These are phyloP conservation scores for Exephanes ischioxanthus DNA, from an alignment of 2,888 invertebrate genomes.

Conservation along the genomic window DNA sequence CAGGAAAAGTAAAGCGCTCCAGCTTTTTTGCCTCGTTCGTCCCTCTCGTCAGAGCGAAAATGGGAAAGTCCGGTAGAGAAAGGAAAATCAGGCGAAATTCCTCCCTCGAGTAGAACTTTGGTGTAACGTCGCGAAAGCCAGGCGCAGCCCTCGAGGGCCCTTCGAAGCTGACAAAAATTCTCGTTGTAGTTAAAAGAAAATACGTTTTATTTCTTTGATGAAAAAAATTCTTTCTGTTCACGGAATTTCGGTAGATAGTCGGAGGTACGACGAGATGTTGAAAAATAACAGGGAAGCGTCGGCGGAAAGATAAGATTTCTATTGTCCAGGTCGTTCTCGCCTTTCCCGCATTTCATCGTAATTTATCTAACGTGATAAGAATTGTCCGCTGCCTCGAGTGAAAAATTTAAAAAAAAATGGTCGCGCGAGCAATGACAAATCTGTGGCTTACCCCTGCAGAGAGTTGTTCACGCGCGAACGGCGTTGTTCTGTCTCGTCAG, in stretches of 20 bases:
- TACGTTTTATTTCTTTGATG: slow-evolving; percentile 4
- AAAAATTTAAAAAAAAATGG: not conserved
- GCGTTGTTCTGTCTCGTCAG: slow-evolving; percentile 6
- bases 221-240: slow-evolving; percentile 20
- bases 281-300: slow-evolving; percentile 20
- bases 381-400: not conserved
- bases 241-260: not conserved
- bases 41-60: slow-evolving; percentile 48
- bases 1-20: slow-evolving; percentile 34
- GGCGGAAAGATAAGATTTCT: slow-evolving; percentile 39
- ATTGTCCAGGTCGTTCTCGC: not conserved
- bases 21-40: slow-evolving; percentile 43
- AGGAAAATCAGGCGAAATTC: slow-evolving; percentile 37
- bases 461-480: slow-evolving; percentile 45
- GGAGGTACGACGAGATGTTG: slow-evolving; percentile 5
- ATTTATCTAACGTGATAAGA: slow-evolving; percentile 6
- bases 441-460: slow-evolving; percentile 66
- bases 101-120: slow-evolving; percentile 12
- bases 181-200: slow-evolving; percentile 13
- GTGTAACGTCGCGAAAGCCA: not conserved
- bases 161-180: slow-evolving; percentile 18
- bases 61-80: slow-evolving; percentile 36
- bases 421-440: slow-evolving; percentile 4
- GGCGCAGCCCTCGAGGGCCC: not conserved
- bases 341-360: not conserved